Evolutionary conservation across 92 coral and sea anemone genomes (phyloP), one percentile per base, ranked within the genome.

Genomic region (Bergia sp.): DNA sequence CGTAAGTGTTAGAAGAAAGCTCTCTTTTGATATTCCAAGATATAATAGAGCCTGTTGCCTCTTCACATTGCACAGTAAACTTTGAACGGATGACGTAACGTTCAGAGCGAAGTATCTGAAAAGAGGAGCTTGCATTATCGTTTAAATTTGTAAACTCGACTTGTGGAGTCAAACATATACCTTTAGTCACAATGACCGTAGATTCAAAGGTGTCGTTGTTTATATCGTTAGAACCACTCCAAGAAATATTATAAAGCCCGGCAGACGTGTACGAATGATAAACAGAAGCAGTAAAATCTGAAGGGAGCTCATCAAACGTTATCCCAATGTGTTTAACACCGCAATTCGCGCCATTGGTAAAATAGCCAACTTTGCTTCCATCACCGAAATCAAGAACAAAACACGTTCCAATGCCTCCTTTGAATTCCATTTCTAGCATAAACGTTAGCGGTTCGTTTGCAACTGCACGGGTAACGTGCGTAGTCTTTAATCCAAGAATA

Each of bases 341-440:
- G 43, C 87, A 84, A 29, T 41, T 49, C 44, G 79, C 87, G 5
- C 16, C 58, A 23, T 23, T 79, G 8, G 65, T 13, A 37, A 45
- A 71, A 84, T 71, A 84, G 1, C 87, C 87, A 37, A 71, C 43
- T n/a, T 73, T 84, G 40, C 36, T 71, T 29, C 65, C 65, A 71
- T 84, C 87, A 29, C 87, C 87, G 21, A 43, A 73, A 84, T 84
- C 79, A 4, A 84, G 55, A 36, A 84, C 65, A 84, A 84, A 84
- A 44, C 87, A 84, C 2, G 79, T 84, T 69, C 13, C 37, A 23
- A 69, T 23, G 16, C 78, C 87, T 6, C 79, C 87, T 84, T 50
- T 69, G 5, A 84, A 84, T 72, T 84, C 66, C 66, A 72, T 71
- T 72, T 72, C 77, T 44, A 84, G 79, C 20, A 4, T 13, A 83